phyloP scores from a whole-genome alignment of 2,888 invertebrate species.

The Caenorhabditis drosophilae region DNA sequence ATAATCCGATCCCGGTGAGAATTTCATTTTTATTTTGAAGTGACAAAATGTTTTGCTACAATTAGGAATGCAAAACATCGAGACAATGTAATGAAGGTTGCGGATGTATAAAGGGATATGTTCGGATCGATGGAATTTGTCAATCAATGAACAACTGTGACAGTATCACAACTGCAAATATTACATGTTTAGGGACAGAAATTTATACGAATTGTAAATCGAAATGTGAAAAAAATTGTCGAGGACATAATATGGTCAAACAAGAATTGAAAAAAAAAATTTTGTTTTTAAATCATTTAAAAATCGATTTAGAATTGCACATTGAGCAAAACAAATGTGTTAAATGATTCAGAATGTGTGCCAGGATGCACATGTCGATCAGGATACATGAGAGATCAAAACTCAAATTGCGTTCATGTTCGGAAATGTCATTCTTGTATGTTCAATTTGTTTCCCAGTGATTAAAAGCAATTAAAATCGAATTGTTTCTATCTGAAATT shows the following conservation, averaged over 20 bases:
- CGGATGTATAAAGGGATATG: slow-evolving; percentile 25
- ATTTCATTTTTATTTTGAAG: too few relatives aligned
- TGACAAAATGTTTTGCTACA: too few relatives aligned
- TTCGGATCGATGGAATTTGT: slow-evolving; percentile 12
- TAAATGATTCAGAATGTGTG: slow-evolving; percentile 8
- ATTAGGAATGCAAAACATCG: slow-evolving; percentile 15
- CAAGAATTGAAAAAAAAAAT: background rate
- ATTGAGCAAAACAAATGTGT: background rate
- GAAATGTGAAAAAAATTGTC: slow-evolving; percentile 19
- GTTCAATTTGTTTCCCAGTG: background rate
- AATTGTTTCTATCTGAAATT: background rate
- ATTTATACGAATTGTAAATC: slow-evolving; percentile 12
- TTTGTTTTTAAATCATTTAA: background rate
- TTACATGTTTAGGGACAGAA: slow-evolving; percentile 22
- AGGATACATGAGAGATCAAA: slow-evolving; percentile 15
- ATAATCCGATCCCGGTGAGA: slow-evolving; percentile 1
- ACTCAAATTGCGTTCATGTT: slow-evolving; percentile 16
- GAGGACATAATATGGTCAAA: slow-evolving; percentile 2
- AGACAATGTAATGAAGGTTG: slow-evolving; percentile 19
- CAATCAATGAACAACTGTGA: slow-evolving; percentile 13
- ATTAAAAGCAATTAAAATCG: too few relatives aligned
- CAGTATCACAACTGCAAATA: slow-evolving; percentile 2
- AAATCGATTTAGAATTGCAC: slow-evolving; percentile 5
- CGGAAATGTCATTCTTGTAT: slow-evolving; percentile 16
- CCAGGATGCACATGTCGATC: slow-evolving; percentile 15